Percentiles rank a stretch among this genome's conserved stretches.
Evolutionary conservation across 2,113 vertebrate genomes (phyloP).

Genomic region (Python bivittatus): DNA sequence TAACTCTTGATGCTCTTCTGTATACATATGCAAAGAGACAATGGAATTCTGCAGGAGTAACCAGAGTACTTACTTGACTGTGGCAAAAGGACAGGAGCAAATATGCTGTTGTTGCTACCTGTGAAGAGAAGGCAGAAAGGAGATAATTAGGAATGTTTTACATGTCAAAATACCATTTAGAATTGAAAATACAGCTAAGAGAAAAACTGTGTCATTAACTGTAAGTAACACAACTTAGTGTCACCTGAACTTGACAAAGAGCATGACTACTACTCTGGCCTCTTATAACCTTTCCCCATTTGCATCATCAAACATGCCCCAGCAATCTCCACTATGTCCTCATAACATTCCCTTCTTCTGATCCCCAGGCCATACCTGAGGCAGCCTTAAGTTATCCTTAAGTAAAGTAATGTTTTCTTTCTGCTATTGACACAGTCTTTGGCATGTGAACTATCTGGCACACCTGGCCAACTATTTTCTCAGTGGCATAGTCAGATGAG

Average conservation of each 20-base stretch:
- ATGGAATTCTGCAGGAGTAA: neutral
- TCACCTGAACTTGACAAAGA: neutral
- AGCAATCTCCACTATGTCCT: neutral
- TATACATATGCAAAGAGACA: neutral
- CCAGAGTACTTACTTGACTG: conserved; percentile 84
- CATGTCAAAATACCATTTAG: neutral
- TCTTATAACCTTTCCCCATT: neutral
- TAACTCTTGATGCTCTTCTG: neutral
- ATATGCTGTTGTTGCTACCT: conserved; percentile 76
- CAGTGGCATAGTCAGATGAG: neutral
- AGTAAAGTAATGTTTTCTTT: neutral
- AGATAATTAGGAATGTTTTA: neutral
- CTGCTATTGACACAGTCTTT: neutral
- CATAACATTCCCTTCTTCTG: neutral
- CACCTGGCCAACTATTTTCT: neutral
- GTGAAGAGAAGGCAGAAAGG: neutral
- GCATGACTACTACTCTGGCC: neutral
- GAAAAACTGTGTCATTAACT: too few relatives aligned
- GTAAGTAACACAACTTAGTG: neutral
- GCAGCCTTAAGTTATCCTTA: neutral
- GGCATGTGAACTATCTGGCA: neutral
- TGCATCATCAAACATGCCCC: neutral
- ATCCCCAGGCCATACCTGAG: neutral
- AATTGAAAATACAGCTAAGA: neutral
- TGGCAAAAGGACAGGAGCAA: conserved; percentile 82